These are phyloP conservation scores for Catocala nupta DNA, from an alignment of 2,888 invertebrate genomes.

Conservation along the genomic window DNA sequence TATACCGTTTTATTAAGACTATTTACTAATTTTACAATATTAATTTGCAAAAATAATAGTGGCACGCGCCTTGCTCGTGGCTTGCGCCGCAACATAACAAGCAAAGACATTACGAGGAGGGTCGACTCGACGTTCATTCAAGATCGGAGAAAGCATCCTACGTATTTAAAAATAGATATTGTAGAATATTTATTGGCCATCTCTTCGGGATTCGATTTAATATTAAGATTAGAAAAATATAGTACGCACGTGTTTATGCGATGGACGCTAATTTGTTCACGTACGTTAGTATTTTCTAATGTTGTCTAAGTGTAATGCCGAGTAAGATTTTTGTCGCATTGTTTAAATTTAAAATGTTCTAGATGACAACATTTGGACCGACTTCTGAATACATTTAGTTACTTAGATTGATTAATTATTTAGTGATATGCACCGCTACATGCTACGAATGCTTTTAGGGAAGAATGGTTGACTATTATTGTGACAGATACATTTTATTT, in stretches of 20 bases:
- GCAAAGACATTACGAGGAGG: constrained; percentile 81
- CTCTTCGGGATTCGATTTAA: constrained; percentile 83
- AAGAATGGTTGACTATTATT: not conserved
- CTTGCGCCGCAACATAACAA: constrained; percentile 58
- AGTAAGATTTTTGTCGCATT: constrained; percentile 3
- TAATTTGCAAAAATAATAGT: not conserved
- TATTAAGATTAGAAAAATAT: constrained; percentile 82
- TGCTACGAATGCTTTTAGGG: not conserved
- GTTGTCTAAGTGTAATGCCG: constrained; percentile 24
- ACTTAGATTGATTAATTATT: not conserved
- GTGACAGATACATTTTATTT: not conserved
- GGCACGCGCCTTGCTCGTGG: constrained; percentile 48
- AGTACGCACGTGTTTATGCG: constrained; percentile 72
- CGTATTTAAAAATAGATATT: constrained; percentile 85
- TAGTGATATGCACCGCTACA: not conserved
- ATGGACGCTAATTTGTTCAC: constrained; percentile 66
- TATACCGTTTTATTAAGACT: too few relatives aligned
- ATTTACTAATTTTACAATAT: not conserved
- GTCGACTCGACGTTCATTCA: constrained; percentile 84
- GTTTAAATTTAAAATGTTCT: constrained; percentile 4
- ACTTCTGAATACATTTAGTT: not conserved
- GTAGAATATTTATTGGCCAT: constrained; percentile 83
- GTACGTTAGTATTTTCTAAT: constrained; percentile 49
- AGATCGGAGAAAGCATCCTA: constrained; percentile 84
- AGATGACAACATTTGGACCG: not conserved